phyloP scores from a whole-genome alignment of 2,888 invertebrate genomes.

The Theretra japonica region DNA sequence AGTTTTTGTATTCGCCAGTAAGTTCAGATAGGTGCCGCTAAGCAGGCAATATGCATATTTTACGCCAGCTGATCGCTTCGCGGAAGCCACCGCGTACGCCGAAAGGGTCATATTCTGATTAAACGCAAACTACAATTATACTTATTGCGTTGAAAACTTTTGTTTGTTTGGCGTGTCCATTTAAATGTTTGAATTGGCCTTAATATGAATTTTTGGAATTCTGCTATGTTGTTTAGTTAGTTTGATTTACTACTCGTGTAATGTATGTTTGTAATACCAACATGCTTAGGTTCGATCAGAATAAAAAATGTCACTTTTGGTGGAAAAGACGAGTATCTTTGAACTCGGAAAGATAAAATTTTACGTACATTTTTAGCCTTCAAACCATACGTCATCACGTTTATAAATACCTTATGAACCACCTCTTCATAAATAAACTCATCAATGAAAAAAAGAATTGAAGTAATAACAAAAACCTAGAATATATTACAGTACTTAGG shows the following conservation, averaged over 20 bases:
- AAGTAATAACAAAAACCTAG: neutral
- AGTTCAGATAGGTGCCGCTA: neutral
- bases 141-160: neutral
- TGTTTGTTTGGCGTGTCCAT: neutral
- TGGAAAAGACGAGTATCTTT: too few relatives aligned
- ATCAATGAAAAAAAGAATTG: too few relatives aligned
- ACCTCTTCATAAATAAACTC: neutral
- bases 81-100: neutral
- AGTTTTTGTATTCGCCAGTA: neutral
- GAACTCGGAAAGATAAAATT: too few relatives aligned
- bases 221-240: too few relatives aligned
- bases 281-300: too few relatives aligned
- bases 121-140: conserved; percentile 17
- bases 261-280: too few relatives aligned
- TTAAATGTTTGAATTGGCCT: neutral
- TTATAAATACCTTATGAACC: too few relatives aligned
- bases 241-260: too few relatives aligned
- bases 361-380: neutral
- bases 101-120: neutral
- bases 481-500: neutral
- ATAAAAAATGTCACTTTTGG: too few relatives aligned
- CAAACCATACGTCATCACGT: too few relatives aligned
- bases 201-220: neutral
- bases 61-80: neutral
- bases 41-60: neutral